These are phyloP conservation scores for Sula dactylatra DNA, from an alignment of 2,113 vertebrate genomes.

Conservation along the genomic window DNA sequence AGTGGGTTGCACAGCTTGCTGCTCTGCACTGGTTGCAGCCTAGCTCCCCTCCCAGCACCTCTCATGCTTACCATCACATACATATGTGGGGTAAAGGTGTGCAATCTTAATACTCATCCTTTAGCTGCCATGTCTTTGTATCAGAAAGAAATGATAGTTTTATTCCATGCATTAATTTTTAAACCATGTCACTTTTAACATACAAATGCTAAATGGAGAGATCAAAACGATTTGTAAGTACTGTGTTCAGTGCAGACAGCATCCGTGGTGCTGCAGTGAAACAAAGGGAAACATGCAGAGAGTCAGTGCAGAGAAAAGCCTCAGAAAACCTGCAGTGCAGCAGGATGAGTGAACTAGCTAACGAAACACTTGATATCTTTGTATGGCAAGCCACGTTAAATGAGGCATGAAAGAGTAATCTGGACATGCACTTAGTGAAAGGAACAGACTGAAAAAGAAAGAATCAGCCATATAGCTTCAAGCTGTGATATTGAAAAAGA, in stretches of 20 bases:
- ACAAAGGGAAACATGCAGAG: conserved; percentile 24
- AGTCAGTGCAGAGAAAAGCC: conserved; percentile 23
- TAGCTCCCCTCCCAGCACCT: not conserved
- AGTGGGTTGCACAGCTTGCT: not conserved
- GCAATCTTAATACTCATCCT: not conserved
- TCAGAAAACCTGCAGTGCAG: conserved; percentile 66
- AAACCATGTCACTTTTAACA: not conserved
- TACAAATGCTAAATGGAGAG: not conserved
- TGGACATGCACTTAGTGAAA: conserved; percentile 40
- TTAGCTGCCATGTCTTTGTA: not conserved
- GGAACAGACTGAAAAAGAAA: conserved; percentile 9
- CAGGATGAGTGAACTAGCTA: conserved; percentile 51
- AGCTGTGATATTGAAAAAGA: conserved; percentile 20
- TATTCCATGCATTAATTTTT: not conserved
- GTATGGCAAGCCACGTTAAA: conserved; percentile 45
- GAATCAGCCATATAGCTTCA: not conserved
- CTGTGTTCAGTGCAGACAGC: not conserved
- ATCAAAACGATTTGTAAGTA: not conserved
- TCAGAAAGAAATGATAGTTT: not conserved
- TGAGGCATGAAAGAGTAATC: conserved; percentile 62
- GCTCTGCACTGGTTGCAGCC: not conserved
- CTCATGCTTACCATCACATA: not conserved
- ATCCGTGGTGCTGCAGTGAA: not conserved
- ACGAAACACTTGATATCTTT: conserved; percentile 41
- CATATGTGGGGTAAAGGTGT: fast-evolving